phyloP scores from a whole-genome alignment of 2,888 invertebrate species.

The Metopia argyrocephala region DNA sequence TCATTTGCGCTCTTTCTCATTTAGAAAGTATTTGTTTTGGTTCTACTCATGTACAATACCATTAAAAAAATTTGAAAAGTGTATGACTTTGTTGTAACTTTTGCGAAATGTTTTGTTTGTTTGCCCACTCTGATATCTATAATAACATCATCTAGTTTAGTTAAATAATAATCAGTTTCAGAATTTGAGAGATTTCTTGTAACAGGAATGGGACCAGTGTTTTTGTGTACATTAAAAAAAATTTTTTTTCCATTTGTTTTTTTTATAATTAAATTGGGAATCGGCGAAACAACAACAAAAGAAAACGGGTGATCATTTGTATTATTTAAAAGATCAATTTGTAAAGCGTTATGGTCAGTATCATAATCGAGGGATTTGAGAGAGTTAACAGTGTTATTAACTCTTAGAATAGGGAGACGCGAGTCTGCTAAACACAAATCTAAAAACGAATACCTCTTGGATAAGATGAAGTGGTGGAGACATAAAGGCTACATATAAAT shows the following conservation, averaged over 20 bases:
- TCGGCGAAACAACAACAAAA: slow-evolving; percentile 1
- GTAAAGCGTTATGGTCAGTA: slow-evolving; percentile 19
- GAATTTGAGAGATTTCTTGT: too few relatives aligned
- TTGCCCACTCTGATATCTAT: too few relatives aligned
- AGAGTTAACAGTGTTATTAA: too few relatives aligned
- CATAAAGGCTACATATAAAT: slow-evolving; percentile 41
- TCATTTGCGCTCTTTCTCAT: too few relatives aligned
- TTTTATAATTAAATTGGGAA: slow-evolving; percentile 41
- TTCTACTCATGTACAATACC: too few relatives aligned
- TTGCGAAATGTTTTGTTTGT: too few relatives aligned
- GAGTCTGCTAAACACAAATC: slow-evolving; percentile 43
- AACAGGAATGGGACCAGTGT: slow-evolving; percentile 6
- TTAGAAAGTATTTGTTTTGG: too few relatives aligned
- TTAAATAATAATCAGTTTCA: too few relatives aligned
- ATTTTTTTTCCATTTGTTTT: slow-evolving; percentile 41
- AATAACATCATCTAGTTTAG: too few relatives aligned
- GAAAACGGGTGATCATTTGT: slow-evolving; percentile 21
- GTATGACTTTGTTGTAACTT: too few relatives aligned
- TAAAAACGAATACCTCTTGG: slow-evolving; percentile 37
- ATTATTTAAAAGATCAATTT: slow-evolving; percentile 25
- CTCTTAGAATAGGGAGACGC: too few relatives aligned
- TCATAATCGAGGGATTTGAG: slow-evolving; percentile 22
- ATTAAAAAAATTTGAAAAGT: too few relatives aligned
- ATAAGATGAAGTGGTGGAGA: slow-evolving; percentile 34
- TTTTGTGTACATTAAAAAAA: not conserved